A percentile compares a stretch with the other conserved stretches of the same genome.
Conservation (phyloP, 2,888 invertebrate species). For the Xylota sylvarum region DNA sequence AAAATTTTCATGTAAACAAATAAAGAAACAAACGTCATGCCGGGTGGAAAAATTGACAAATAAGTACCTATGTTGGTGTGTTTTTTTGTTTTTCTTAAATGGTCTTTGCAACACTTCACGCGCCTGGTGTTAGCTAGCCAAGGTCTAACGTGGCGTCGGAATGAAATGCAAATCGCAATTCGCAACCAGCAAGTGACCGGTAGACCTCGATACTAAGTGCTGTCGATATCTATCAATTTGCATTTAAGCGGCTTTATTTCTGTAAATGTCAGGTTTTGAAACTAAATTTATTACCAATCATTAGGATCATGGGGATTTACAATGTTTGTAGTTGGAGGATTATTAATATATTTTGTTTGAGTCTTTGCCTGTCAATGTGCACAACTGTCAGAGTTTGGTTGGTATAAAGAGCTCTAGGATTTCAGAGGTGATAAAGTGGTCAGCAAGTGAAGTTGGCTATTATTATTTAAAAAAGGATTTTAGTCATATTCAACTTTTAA, state of each 20-base stretch:
- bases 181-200: slow-evolving; percentile 26
- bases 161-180: slow-evolving; percentile 49
- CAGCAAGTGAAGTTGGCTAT: neutral
- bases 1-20: slow-evolving; percentile 41
- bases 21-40: slow-evolving; percentile 37
- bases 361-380: neutral
- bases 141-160: slow-evolving; percentile 29
- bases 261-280: slow-evolving; percentile 10
- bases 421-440: neutral
- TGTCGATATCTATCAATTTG: slow-evolving; percentile 58
- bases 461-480: too few relatives aligned
- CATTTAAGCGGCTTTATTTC: slow-evolving; percentile 41
- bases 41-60: slow-evolving; percentile 53
- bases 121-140: slow-evolving; percentile 22
- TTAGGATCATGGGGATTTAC: neutral
- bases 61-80: slow-evolving; percentile 34
- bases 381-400: neutral
- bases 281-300: neutral
- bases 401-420: neutral
- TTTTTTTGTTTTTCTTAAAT: slow-evolving; percentile 37
- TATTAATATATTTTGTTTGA: neutral
- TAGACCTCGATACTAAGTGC: slow-evolving; percentile 54
- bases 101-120: slow-evolving; percentile 32
- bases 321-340: neutral
- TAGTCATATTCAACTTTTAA: too few relatives aligned